Conservation (phyloP, 2,888 invertebrate genomes). For the Himalopsyche japonica region DNA sequence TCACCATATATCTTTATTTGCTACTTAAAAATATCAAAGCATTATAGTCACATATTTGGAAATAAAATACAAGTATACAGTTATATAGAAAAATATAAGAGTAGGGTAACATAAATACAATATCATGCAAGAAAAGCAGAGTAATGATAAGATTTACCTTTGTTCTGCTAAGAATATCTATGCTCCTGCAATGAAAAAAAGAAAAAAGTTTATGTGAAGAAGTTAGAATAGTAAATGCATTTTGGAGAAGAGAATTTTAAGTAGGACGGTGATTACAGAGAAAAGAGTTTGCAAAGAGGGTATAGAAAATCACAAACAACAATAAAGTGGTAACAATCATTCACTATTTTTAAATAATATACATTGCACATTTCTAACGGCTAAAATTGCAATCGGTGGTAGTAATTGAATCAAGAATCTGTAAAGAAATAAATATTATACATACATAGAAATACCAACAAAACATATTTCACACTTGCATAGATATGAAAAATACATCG, state of each 20-base stretch:
- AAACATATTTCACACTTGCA: too few relatives aligned
- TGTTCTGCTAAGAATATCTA: slow-evolving; percentile 32
- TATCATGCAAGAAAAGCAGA: slow-evolving; percentile 6
- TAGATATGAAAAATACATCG: too few relatives aligned
- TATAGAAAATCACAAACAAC: not conserved
- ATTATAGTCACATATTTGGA: too few relatives aligned
- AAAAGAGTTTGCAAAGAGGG: not conserved
- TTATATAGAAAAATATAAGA: not conserved
- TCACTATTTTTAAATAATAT: not conserved
- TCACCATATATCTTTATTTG: too few relatives aligned
- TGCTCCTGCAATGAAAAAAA: slow-evolving; percentile 35
- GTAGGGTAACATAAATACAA: not conserved
- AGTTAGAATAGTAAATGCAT: slow-evolving; percentile 14
- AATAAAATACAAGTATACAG: too few relatives aligned
- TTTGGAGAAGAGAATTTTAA: not conserved
- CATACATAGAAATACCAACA: too few relatives aligned
- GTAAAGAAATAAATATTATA: not conserved
- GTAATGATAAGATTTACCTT: slow-evolving; percentile 29
- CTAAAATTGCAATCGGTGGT: not conserved
- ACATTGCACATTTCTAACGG: not conserved
- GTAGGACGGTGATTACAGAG: not conserved
- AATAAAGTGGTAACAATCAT: not conserved
- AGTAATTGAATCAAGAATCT: not conserved
- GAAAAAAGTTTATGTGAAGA: slow-evolving; percentile 13
- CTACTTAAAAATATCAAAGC: too few relatives aligned